Conservation (phyloP, 2,888 invertebrate genomes). For the Conops quadrifasciatus region DNA sequence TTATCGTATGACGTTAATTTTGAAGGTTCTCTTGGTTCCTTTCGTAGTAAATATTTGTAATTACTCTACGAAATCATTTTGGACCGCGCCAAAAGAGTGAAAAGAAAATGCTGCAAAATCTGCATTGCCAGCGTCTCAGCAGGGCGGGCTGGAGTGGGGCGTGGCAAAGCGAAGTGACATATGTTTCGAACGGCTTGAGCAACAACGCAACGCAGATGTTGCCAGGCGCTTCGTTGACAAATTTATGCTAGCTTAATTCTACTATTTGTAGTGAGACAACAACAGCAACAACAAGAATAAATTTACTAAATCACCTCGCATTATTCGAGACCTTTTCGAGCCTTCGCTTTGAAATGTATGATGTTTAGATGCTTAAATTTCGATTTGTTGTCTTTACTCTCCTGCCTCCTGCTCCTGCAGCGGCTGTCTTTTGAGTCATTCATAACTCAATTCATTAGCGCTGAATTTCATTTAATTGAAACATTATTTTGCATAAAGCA, state of each 20-base stretch:
- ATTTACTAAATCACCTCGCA: neutral
- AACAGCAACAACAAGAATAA: too few relatives aligned
- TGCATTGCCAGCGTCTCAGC: too few relatives aligned
- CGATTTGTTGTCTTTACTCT: constrained; percentile 7
- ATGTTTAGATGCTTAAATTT: neutral
- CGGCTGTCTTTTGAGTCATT: constrained; percentile 40
- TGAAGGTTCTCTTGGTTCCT: too few relatives aligned
- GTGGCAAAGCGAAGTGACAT: neutral
- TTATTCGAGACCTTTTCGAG: neutral
- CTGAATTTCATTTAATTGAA: constrained; percentile 59
- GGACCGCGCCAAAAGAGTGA: too few relatives aligned
- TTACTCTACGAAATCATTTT: too few relatives aligned
- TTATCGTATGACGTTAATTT: too few relatives aligned
- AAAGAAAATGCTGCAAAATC: too few relatives aligned
- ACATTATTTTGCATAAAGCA: constrained; percentile 62
- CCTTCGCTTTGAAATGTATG: neutral
- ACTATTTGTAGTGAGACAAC: too few relatives aligned
- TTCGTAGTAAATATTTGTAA: too few relatives aligned
- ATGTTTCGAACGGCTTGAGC: constrained; percentile 12
- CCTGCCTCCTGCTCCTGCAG: constrained; percentile 28
- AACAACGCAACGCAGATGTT: constrained; percentile 27
- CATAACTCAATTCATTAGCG: constrained; percentile 53
- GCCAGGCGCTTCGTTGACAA: neutral
- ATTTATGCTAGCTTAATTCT: too few relatives aligned
- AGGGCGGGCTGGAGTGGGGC: neutral